A percentile compares a stretch with the other conserved stretches of the same genome.
These are phyloP conservation scores for Magallana gigas DNA, from an alignment of 1,140 invertebrate genomes.

Conservation along the genomic window DNA sequence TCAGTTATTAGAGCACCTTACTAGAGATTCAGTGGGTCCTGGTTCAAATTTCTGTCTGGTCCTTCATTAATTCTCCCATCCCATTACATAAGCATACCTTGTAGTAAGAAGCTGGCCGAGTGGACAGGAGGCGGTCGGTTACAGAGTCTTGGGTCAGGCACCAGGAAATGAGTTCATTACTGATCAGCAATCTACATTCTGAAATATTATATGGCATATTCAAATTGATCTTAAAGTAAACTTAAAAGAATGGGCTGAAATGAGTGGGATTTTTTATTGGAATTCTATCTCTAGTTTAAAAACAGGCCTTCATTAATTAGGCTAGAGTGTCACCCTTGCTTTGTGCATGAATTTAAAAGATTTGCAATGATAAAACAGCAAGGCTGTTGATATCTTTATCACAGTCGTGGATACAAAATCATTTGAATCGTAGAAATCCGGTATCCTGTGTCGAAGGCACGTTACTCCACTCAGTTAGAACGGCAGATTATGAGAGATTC, in stretches of 20 bases:
- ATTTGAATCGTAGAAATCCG: conserved; percentile 8
- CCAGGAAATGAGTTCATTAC: not conserved
- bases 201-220: not conserved
- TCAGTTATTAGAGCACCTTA: too few relatives aligned
- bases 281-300: not conserved
- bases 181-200: not conserved
- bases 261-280: not conserved
- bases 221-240: not conserved
- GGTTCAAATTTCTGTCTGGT: too few relatives aligned
- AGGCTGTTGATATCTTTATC: conserved; percentile 23
- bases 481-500: conserved; percentile 18
- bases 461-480: conserved; percentile 11
- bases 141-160: not conserved
- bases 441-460: not conserved
- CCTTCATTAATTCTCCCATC: too few relatives aligned
- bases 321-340: conserved; percentile 12
- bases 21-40: too few relatives aligned
- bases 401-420: not conserved
- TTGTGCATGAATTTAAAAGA: conserved; percentile 18
- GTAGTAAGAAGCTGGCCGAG: too few relatives aligned
- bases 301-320: conserved; percentile 24
- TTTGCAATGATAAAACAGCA: not conserved
- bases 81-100: too few relatives aligned
- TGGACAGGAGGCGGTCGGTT: too few relatives aligned
- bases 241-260: not conserved